Base-by-base conservation (phyloP, 2,888 invertebrate species). In the Pachliopta kotzebuea region DNA sequence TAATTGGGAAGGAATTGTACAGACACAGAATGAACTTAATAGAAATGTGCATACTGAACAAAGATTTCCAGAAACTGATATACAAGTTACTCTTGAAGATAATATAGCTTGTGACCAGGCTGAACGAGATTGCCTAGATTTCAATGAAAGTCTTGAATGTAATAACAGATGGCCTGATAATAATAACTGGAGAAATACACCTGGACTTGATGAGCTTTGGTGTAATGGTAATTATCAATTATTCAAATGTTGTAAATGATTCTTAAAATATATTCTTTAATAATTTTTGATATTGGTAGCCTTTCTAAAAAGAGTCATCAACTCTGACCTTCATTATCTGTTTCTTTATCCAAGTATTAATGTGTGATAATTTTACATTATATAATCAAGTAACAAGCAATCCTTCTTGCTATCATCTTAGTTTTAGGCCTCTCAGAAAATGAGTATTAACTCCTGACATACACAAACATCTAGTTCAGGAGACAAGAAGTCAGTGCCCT, bases 211-310 rank as follows among this genome's bases (percentile, higher is more conserved):
- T 3, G 45, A 53, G 2, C 14, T 45, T 21, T 57, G 52, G 52
- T 9, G 56, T 23, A 45, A 56, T 17, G 65, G 65, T 65, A 65
- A 60, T 53, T 14, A 60, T 17, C 17, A 31, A 52, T 4, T 26
- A 45, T 45, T n/a, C n/a, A 45, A 45, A 18, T 45, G n/a, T n/a
- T 45, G n/a, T 45, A n/a, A 11, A 11, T 3, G 11, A 11, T 31
- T 11, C 11, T 31, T 31, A 31, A 31, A 14, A 37, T 37, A 14
- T 9, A 14, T 37, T 37, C 17, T 37, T 37, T 37, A 2, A 14
- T 37, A 14, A 31, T 9, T 31, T 31, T 31, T 31, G 0, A 11
- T 37, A n/a, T n/a, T n/a, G n/a, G n/a, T n/a, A n/a, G n/a, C 14
- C 4, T 11, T 37, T 4, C 14, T 11, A 37, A 37, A 14, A 14